phyloP scores from a whole-genome alignment of 2,113 vertebrate genomes.

The Hippocampus mohnikei region DNA sequence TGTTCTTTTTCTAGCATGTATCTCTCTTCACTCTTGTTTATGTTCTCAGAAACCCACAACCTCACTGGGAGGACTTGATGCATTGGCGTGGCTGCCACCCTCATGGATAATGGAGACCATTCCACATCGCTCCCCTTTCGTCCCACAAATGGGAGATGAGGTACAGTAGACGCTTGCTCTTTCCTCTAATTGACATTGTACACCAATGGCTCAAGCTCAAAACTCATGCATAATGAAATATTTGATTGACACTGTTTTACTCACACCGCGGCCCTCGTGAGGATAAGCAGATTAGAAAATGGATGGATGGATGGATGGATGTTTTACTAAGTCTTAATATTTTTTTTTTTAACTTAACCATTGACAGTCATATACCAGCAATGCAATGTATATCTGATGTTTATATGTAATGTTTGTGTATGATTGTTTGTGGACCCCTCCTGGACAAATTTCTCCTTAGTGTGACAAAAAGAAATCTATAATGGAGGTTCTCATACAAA shows the following conservation, averaged over 20 bases:
- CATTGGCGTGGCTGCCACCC: constrained; percentile 88
- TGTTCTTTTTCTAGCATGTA: not conserved
- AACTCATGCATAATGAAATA: not conserved
- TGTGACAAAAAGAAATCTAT: not conserved
- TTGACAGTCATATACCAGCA: not conserved
- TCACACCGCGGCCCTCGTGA: no score
- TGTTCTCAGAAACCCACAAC: constrained; percentile 78
- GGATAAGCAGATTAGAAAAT: no score
- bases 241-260: not conserved
- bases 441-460: no score
- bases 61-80: constrained; percentile 81
- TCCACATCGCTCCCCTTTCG: constrained; percentile 89
- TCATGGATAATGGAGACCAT: constrained; percentile 93
- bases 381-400: not conserved
- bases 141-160: constrained; percentile 98
- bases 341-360: no score
- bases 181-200: not conserved
- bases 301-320: no score
- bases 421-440: no score
- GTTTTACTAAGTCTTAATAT: no score
- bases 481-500: not conserved
- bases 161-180: constrained; percentile 68
- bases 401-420: no score
- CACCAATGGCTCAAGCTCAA: not conserved
- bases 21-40: not conserved